Evolutionary conservation across 2,888 invertebrate genomes (phyloP), one percentile per base, ranked within the genome.

Genomic region (Brachycybe producta): DNA sequence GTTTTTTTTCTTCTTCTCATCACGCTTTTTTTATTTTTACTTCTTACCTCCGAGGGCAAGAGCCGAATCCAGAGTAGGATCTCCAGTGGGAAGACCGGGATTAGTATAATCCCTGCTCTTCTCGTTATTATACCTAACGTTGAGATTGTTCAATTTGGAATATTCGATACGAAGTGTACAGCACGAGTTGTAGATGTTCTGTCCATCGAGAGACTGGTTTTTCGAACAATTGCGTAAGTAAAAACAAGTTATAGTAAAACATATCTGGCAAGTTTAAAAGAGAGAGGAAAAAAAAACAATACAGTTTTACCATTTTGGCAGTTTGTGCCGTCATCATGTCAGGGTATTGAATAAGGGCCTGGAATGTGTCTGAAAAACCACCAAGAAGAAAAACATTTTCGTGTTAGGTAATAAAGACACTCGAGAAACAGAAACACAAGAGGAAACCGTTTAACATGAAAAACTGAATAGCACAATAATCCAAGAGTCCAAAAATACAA

Each of bases 101-200:
- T 98, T 97, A 61, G 97, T 98, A 76, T 94, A 98, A 74, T 98
- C 98, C 55, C 97, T 78, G 55, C 92, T 94, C 74, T 99, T 98
- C 75, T 99, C 98, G 73, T 98, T 99, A 77, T 98, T 99, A 76
- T 94, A 99, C 71, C 95, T 94, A 61, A 98, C 97, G 73, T 97
- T 97, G 63, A 98, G 77, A 62, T 88, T 90, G 62, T 88, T 84
- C 79, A 98, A 80, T 74, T 98, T 98, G 62, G 94, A 94, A 75
- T 94, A 98, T 73, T 98, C 97, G 70, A 98, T 97, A 70, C 95
- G 84, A 64, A 98, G 77, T 51, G 95, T 97, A 76, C 97, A 97
- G 75, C 98, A 98, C 54, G 94, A 92, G 71, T 94, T 97, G 79
- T 97, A 98, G 66, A 97, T 94, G 71, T 97, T 95, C 72, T 98